phyloP scores from a whole-genome alignment of 2,888 invertebrate genomes.

The Esperia sulphurella region DNA sequence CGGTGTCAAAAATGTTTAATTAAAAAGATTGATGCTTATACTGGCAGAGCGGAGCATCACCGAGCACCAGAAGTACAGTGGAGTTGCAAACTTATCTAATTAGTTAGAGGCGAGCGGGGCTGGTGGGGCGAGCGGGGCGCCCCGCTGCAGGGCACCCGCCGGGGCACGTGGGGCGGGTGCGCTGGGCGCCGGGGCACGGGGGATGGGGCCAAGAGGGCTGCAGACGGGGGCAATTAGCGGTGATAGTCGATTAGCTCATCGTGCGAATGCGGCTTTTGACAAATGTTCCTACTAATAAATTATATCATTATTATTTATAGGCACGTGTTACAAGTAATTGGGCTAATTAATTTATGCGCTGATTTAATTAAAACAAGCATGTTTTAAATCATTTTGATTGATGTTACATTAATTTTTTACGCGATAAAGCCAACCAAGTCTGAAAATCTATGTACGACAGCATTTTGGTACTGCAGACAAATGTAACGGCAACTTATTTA shows the following conservation, averaged over 20 bases:
- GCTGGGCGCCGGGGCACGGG: constrained; percentile 24
- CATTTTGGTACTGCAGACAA: no score
- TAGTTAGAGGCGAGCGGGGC: constrained; percentile 59
- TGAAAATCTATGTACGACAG: no score
- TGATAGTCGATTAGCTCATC: constrained; percentile 80
- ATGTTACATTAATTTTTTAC: neutral
- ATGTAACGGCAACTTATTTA: no score
- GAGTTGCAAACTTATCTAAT: constrained; percentile 79
- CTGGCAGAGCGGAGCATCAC: constrained; percentile 48
- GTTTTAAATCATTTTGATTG: neutral
- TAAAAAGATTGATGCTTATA: constrained; percentile 79
- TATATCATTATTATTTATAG: constrained; percentile 64
- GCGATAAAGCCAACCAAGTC: no score
- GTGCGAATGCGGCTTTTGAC: constrained; percentile 76
- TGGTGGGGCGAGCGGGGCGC: constrained; percentile 6
- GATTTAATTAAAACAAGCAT: constrained; percentile 1
- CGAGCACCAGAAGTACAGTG: constrained; percentile 67
- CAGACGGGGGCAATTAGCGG: constrained; percentile 72
- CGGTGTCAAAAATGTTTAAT: constrained; percentile 79
- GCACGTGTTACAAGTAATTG: constrained; percentile 58
- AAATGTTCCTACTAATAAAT: constrained; percentile 71
- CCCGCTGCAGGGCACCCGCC: constrained; percentile 15
- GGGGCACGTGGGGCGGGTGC: constrained; percentile 11
- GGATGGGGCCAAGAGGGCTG: constrained; percentile 26
- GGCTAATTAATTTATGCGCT: constrained; percentile 50